Percentiles rank a stretch among this genome's conserved stretches.
Conservation (phyloP, 2,888 invertebrate genomes). For the Eledona agricola region DNA sequence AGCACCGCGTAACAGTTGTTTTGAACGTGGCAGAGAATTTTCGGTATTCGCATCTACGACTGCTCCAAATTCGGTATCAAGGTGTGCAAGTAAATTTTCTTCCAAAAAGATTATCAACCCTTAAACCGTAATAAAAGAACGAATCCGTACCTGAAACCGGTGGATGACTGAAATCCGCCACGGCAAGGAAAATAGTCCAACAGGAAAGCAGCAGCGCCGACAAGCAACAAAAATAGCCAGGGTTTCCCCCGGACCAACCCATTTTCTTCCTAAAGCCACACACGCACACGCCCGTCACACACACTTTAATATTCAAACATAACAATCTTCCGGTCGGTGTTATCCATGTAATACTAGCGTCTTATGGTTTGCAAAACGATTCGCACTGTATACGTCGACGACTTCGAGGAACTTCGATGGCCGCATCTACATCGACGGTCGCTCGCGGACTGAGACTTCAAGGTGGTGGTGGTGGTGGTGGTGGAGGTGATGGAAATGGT, state of each 20-base stretch:
- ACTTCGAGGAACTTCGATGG: constrained; percentile 11
- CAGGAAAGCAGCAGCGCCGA: constrained; percentile 47
- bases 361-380: no score
- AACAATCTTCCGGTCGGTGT: constrained; percentile 9
- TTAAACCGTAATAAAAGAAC: constrained; percentile 2
- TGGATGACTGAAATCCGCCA: constrained; percentile 49
- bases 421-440: constrained; percentile 34
- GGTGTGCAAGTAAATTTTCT: no score
- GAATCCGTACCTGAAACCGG: constrained; percentile 41
- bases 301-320: constrained; percentile 32
- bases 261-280: no score
- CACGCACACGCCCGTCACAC: constrained; percentile 44
- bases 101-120: no score
- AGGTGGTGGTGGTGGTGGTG: constrained; percentile 29
- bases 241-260: constrained; percentile 53
- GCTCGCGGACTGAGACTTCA: constrained; percentile 45
- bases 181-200: constrained; percentile 50
- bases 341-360: no score
- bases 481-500: no score
- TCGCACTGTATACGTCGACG: constrained; percentile 4
- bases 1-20: no score
- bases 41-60: no score
- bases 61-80: no score
- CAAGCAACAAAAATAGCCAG: constrained; percentile 48
- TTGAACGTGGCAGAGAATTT: no score